These are phyloP conservation scores for Karalla daura DNA, from an alignment of 2,797 vertebrate species.

Conservation along the genomic window DNA sequence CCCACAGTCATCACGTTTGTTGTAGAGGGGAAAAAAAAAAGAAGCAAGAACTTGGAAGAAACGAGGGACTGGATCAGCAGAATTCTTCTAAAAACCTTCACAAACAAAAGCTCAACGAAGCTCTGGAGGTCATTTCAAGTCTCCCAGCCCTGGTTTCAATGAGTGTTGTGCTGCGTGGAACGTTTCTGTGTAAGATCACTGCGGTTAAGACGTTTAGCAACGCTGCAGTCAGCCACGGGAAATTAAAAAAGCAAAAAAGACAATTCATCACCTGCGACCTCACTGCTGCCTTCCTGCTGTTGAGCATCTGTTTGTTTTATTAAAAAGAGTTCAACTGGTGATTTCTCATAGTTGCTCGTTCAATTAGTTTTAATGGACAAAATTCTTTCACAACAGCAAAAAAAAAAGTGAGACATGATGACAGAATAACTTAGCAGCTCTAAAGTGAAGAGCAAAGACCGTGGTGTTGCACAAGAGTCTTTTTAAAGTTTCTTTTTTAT, in stretches of 20 bases:
- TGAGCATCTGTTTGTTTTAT: not conserved
- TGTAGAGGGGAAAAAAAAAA: conserved; percentile 11
- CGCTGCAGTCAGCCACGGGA: conserved; percentile 7
- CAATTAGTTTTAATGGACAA: not conserved
- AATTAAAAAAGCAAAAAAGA: conserved; percentile 24
- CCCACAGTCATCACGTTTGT: conserved; percentile 41
- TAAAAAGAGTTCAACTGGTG: not conserved
- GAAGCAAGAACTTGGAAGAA: conserved; percentile 19
- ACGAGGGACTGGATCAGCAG: conserved; percentile 55
- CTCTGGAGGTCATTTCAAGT: conserved; percentile 32
- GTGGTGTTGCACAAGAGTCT: too few relatives aligned
- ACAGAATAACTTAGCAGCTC: too few relatives aligned
- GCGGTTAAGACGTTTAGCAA: conserved; percentile 22
- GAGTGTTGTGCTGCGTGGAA: conserved; percentile 21
- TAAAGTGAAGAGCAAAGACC: too few relatives aligned
- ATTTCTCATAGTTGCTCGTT: not conserved
- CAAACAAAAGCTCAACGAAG: conserved; percentile 9
- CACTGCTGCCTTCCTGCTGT: not conserved
- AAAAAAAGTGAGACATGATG: too few relatives aligned
- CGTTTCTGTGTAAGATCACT: conserved; percentile 12
- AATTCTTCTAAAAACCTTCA: conserved; percentile 38
- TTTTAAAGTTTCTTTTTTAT: too few relatives aligned
- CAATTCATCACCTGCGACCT: conserved; percentile 12
- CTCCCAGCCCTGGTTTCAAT: conserved; percentile 23
- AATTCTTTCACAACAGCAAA: not conserved